phyloP scores from a whole-genome alignment of 2,888 invertebrate species.

The Hypselothyrea guttata region DNA sequence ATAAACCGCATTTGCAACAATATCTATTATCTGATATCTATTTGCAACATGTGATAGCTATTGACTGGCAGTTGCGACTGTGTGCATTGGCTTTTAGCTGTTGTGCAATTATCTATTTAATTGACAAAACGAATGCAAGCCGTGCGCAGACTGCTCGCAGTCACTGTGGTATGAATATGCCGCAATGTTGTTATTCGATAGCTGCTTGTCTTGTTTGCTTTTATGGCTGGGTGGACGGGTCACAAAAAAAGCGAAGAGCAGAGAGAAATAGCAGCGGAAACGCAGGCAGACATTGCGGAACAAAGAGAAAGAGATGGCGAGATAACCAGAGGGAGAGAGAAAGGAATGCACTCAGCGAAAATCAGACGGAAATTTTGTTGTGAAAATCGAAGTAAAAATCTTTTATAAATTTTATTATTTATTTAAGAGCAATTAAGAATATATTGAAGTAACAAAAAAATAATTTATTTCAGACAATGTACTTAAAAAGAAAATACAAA shows the following conservation, averaged over 20 bases:
- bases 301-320: neutral
- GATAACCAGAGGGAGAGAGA: neutral
- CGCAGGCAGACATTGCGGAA: no score
- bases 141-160: constrained; percentile 31
- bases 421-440: no score
- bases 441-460: no score
- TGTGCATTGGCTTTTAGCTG: constrained; percentile 1
- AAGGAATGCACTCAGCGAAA: no score
- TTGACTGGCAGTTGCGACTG: neutral
- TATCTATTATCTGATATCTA: no score
- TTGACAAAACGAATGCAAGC: constrained; percentile 20
- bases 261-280: neutral
- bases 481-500: no score
- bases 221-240: constrained; percentile 19
- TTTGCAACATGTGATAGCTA: neutral
- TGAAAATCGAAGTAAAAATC: no score
- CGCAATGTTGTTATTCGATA: constrained; percentile 45
- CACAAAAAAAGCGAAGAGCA: constrained; percentile 11
- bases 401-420: no score
- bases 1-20: no score
- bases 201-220: constrained; percentile 31
- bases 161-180: constrained; percentile 38
- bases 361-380: no score
- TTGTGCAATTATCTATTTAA: constrained; percentile 35
- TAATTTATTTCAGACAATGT: no score